Evolutionary conservation across 2,888 invertebrate species (phyloP), one percentile per base, ranked within the genome.

Genomic region (Neoitamus cyanurus): DNA sequence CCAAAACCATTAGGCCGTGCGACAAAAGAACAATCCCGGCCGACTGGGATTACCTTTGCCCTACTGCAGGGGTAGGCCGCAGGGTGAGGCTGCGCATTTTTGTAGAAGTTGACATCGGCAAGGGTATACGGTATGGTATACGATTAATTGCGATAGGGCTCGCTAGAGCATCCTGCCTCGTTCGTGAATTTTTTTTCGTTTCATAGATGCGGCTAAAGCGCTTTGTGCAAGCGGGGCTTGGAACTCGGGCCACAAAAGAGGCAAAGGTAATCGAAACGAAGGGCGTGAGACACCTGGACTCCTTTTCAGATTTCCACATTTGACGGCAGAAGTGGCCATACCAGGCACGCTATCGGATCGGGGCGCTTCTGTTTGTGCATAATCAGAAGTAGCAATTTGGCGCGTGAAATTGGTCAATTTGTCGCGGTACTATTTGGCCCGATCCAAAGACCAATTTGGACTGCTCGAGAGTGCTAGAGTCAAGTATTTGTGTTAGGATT

Each of bases 361-460:
- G 37, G 31, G 30, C 28, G 84, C 78, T 70, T 70, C 75, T 82
- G 69, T 82, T 82, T 82, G 69, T 48, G 83, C 58, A 58, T 78
- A 48, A 85, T 84, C 86, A 87, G 88, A 90, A 88, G 89, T 87
- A 88, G 88, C 90, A 91, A 90, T 91, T 91, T 90, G 90, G 90
- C 90, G 91, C 91, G 90, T 91, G 90, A 91, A 91, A 91, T 91
- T 90, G 89, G 87, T 88, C 87, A 88, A 90, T 90, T 90, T 87
- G 90, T 88, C 86, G 48, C 88, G 83, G 83, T 75, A 34, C 73
- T 58, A 78, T 82, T 82, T 48, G 72, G 68, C 48, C 69, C 69
- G 82, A 82, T 82, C 82, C 82, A 34, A 42, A 69, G 13, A 37
- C 36, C 82, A 82, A 37, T 69, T 82, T 69, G 36, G 34, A 36